phyloP scores from a whole-genome alignment of 2,888 invertebrate genomes.

The Himalopsyche anomala region DNA sequence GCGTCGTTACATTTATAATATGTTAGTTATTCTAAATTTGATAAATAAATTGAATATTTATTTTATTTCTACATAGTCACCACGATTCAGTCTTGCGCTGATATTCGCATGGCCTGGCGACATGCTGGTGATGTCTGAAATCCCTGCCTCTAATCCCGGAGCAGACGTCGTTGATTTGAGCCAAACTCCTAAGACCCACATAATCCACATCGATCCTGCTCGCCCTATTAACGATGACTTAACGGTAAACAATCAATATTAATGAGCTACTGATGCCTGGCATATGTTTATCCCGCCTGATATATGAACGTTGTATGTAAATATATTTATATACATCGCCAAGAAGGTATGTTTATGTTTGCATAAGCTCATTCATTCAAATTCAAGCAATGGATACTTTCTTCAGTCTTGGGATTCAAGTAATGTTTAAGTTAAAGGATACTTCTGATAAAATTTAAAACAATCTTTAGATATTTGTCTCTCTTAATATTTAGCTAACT shows the following conservation, averaged over 20 bases:
- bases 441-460: no score
- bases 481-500: no score
- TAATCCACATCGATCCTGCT: constrained; percentile 61
- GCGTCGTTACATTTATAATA: no score
- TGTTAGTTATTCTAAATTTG: no score
- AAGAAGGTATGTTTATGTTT: no score
- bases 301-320: constrained; percentile 2
- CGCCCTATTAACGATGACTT: constrained; percentile 62
- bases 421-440: no score
- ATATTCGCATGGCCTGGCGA: constrained; percentile 30
- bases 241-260: constrained; percentile 62
- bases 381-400: no score
- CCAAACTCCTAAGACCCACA: constrained; percentile 61
- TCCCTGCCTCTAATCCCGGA: constrained; percentile 47
- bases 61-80: no score
- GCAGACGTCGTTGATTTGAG: constrained; percentile 51
- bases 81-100: neutral
- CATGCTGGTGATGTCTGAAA: constrained; percentile 44
- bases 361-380: no score
- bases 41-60: no score
- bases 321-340: neutral
- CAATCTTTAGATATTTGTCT: no score
- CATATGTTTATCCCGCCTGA: constrained; percentile 4
- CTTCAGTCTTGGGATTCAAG: no score
- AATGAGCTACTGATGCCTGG: constrained; percentile 57